Evolutionary conservation across 2,113 vertebrate genomes (phyloP), one percentile per base, ranked within the genome.

Genomic region (Podarcis cretensis): DNA sequence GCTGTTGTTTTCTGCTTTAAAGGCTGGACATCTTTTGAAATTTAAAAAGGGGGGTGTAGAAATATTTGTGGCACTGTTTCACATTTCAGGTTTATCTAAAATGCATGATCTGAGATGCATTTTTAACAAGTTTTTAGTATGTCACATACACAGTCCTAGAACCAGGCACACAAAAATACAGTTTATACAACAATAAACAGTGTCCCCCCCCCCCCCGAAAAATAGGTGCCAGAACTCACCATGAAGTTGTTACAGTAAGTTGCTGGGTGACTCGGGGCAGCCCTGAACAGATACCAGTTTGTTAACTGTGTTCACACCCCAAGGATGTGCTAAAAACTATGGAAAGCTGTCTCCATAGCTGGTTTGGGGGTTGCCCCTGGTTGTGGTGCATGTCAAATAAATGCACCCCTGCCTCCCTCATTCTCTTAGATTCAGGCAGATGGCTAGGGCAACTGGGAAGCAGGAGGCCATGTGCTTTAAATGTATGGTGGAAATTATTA

Each of bases 1-100:
- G 92, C 95, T 92, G 95, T 93, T 91, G 97, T 96, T 94, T 98
- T 95, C 90, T 95, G 94, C 94, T 97, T 94, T 88, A 94, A 90
- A 48, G 16, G 94, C 87, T 91, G 90, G 66, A 75, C 6, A 0
- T 85, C 94, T 97, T 96, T 91, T 96, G 96, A 96, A 94, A n/a
- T 94, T 84, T 91, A 90, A 59, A 75, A 16, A 32, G 32, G 1
- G 89, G 85, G 37, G 80, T 5, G 14, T 6, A 65, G 40, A 78
- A 68, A 86, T 66, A 37, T 66, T 25, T 43, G 40, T 21, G 57
- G 13, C 25, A 66, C 30, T 69, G 10, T 88, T 91, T 48, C 66
- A 37, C 23, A 35, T 77, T 73, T 89, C 83, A 92, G 88, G 83
- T 81, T 91, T 94, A 90, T 88, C 89, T 43, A 87, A 92, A 35